These are phyloP conservation scores for Drosophila falleni DNA, from an alignment of 2,888 invertebrate species.

Conservation along the genomic window DNA sequence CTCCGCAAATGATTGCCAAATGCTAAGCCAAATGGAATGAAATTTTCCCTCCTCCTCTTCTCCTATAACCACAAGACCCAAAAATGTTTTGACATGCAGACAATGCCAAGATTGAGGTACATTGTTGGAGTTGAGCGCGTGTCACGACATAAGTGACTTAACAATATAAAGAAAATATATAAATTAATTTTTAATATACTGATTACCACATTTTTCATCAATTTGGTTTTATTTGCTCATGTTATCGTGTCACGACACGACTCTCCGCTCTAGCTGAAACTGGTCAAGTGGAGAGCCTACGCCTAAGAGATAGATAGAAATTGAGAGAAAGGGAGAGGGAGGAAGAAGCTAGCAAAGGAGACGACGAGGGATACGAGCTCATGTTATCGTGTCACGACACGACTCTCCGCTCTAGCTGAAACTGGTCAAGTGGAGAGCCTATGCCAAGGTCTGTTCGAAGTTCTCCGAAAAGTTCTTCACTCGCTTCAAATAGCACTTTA, in stretches of 20 bases:
- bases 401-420: constrained; percentile 5
- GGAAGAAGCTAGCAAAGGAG: no score
- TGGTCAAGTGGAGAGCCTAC: constrained; percentile 16
- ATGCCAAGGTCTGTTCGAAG: constrained; percentile 5
- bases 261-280: constrained; percentile 1
- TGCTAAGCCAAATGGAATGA: constrained; percentile 72
- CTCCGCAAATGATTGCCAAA: constrained; percentile 61
- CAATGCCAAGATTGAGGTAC: constrained; percentile 25
- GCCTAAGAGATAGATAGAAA: no score
- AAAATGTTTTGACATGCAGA: constrained; percentile 64
- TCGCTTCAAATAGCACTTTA: constrained; percentile 73
- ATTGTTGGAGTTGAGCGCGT: constrained; percentile 25
- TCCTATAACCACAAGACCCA: constrained; percentile 40
- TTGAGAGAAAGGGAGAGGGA: no score
- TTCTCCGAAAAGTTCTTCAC: constrained; percentile 15
- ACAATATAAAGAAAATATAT: background rate
- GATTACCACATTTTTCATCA: background rate
- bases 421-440: constrained; percentile 15
- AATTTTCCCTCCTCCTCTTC: constrained; percentile 18
- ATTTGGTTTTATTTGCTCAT: no score
- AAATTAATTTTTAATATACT: background rate
- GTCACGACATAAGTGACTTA: background rate
- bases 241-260: background rate
- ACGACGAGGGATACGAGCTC: no score
- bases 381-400: background rate